Conservation (phyloP, 2,113 vertebrate species). For the Semicossyphus pulcher region DNA sequence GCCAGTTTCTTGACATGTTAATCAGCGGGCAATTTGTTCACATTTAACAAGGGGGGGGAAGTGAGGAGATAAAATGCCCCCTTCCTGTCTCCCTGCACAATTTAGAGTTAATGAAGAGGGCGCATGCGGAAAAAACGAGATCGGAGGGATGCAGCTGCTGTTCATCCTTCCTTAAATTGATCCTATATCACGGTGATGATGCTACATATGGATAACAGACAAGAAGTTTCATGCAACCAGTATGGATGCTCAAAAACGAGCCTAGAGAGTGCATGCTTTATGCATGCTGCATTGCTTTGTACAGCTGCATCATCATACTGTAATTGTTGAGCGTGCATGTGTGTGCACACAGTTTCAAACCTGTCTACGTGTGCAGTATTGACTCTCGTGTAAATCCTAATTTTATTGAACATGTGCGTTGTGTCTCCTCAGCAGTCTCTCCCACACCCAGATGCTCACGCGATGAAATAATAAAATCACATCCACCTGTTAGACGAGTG, state of each 20-base stretch:
- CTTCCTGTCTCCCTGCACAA: conserved; percentile 9
- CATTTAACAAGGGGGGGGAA: conserved; percentile 63
- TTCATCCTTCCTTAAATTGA: conserved; percentile 14
- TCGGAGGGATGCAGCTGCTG: conserved; percentile 30
- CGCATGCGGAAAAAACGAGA: conserved; percentile 14
- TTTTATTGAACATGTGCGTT: conserved; percentile 29
- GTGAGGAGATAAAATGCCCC: conserved; percentile 63
- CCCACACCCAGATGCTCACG: conserved; percentile 41
- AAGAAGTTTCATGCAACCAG: neutral
- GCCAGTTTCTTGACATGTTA: conserved; percentile 67
- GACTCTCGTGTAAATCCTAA: conserved; percentile 31
- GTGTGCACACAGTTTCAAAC: conserved; percentile 4
- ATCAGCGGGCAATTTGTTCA: conserved; percentile 74
- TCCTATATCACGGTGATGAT: neutral
- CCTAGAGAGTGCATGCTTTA: no score
- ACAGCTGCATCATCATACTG: neutral
- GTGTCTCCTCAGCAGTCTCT: conserved; percentile 39
- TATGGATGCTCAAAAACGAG: neutral
- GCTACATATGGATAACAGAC: neutral
- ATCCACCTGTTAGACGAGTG: conserved; percentile 41
- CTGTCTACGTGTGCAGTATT: conserved; percentile 27
- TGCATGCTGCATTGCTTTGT: no score
- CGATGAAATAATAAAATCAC: conserved; percentile 52
- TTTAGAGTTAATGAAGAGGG: conserved; percentile 55
- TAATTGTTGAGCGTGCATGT: neutral